phyloP scores from a whole-genome alignment of 2,113 vertebrate genomes.

The Cnemophilus loriae region DNA sequence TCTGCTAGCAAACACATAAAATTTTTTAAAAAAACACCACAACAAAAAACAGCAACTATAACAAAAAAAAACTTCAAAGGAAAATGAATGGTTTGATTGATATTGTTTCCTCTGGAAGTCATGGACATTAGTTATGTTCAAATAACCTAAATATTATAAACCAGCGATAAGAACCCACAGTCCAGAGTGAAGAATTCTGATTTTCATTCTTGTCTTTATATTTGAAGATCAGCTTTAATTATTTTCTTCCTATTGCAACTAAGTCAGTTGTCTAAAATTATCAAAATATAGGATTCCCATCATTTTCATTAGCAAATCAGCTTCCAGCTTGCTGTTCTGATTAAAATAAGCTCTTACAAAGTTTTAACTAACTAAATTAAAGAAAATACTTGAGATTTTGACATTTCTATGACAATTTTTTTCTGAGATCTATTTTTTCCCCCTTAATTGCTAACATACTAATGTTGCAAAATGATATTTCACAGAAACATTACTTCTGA shows the following conservation, averaged over 20 bases:
- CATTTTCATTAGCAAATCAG: background rate
- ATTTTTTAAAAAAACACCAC: background rate
- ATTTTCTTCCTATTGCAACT: background rate
- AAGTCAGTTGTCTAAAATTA: background rate
- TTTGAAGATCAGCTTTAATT: slow-evolving; percentile 1
- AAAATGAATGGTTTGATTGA: background rate
- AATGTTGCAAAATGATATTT: slow-evolving; percentile 70
- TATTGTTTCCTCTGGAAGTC: slow-evolving; percentile 3
- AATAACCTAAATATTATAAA: slow-evolving; percentile 21
- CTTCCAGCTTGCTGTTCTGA: background rate
- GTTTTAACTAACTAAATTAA: slow-evolving; percentile 17
- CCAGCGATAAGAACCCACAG: background rate
- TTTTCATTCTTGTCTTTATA: background rate
- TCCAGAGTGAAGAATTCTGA: background rate
- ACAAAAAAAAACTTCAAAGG: background rate
- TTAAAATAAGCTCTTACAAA: background rate
- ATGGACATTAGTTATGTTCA: background rate
- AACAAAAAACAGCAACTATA: background rate
- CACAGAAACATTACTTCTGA: slow-evolving; percentile 68
- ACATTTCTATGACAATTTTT: background rate
- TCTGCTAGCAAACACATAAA: background rate
- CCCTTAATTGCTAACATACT: slow-evolving; percentile 59
- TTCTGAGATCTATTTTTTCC: background rate
- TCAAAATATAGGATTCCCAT: background rate
- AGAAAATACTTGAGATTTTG: background rate